Base-by-base conservation (phyloP, 2,797 vertebrate genomes). In the Mastacembelus armatus region DNA sequence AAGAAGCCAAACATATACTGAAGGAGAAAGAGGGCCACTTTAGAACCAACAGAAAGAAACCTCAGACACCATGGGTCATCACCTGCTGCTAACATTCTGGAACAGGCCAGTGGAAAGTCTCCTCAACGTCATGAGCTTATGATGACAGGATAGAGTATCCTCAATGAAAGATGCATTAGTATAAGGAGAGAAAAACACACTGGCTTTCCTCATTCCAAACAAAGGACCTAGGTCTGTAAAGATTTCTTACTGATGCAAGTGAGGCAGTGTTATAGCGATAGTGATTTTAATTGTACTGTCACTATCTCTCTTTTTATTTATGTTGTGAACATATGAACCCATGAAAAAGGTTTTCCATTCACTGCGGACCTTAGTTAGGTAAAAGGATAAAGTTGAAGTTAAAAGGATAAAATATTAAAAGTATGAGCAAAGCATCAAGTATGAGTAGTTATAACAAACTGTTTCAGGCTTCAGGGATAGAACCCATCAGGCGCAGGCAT, bases 111-210 rank as follows among this genome's bases (percentile, higher is more conserved):
- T 68, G 85, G 88, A 91, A 90, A 90, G 85, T 88, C 81, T 85
- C 78, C 71, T 75, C 45, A 81, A 66, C 69, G 78, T 84, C 88
- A 85, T 78, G 32, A 81, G 81, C 65, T 85, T 86, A 89, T 90
- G 86, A 88, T 71, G 77, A 85, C 81, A 82, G 87, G 84, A 85
- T 87, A 79, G 71, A 29, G 85, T 91, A 83, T 83, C 84, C 73
- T 72, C 56, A 61, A 90, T 91, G 66, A 90, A 92, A 89, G 65
- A 90, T 88, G 80, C 81, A 88, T 81, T 1, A 78, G 81, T 51
- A 80, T 68, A 4, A 76, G 74, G 52, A 66, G 44, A 70, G 58
- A 73, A 61, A 74, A 74, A 72, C 39, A 77, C 74, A 62, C n/a
- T n/a, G n/a, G n/a, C n/a, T n/a, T n/a, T n/a, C n/a, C n/a, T n/a